These are phyloP conservation scores for Netta rufina DNA, from an alignment of 2,797 vertebrate species.

Conservation along the genomic window DNA sequence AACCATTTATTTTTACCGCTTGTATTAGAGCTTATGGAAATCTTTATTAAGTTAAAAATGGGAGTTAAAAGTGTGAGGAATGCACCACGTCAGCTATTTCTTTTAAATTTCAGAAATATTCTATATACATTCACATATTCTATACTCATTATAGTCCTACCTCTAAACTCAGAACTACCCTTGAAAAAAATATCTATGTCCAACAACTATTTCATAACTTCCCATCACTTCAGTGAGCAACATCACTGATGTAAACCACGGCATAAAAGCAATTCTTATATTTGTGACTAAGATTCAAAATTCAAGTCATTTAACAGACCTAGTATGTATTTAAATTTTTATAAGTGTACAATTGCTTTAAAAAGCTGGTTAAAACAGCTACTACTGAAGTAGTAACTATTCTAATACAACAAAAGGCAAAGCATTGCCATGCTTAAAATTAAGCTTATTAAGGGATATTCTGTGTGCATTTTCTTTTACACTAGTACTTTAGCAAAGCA, in stretches of 20 bases:
- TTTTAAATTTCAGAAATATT: background rate
- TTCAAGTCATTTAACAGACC: background rate
- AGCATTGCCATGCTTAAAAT: background rate
- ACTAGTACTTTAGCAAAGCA: background rate
- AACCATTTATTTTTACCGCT: background rate
- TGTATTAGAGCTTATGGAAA: background rate
- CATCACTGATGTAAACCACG: background rate
- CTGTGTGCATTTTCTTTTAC: background rate
- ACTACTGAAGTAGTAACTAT: background rate
- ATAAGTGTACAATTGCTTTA: background rate
- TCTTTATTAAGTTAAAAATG: background rate
- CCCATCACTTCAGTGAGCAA: background rate
- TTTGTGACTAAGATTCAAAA: background rate
- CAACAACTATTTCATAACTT: background rate
- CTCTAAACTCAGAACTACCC: background rate
- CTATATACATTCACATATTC: background rate
- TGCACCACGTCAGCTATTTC: background rate
- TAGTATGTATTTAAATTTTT: background rate
- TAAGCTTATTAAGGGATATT: background rate
- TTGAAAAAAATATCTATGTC: background rate
- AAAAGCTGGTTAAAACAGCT: background rate
- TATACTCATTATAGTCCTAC: background rate
- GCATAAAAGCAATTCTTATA: background rate
- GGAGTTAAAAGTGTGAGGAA: background rate
- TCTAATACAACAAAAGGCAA: slow-evolving; percentile 1